These are phyloP conservation scores for Scophthalmus maximus DNA, from an alignment of 2,113 vertebrate species.

Conservation along the genomic window DNA sequence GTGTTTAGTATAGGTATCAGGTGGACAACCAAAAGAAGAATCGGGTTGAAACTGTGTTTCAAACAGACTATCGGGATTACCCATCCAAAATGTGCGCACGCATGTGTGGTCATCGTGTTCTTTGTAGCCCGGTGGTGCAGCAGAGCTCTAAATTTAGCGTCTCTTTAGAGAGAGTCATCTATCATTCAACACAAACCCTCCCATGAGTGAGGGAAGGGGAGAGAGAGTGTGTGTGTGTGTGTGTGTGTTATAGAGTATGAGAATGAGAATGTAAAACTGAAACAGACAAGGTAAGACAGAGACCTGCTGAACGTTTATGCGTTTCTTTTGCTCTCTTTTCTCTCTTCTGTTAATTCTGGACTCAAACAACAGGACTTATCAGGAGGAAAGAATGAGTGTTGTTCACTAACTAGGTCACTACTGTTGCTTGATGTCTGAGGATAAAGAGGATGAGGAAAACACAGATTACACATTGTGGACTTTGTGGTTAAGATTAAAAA, in stretches of 20 bases:
- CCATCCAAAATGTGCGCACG: conserved; percentile 4
- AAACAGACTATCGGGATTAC: conserved; percentile 8
- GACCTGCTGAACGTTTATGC: not conserved
- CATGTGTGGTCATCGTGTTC: conserved; percentile 24
- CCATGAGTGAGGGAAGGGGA: conserved; percentile 43
- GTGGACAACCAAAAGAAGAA: conserved; percentile 6
- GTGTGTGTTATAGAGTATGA: conserved; percentile 34
- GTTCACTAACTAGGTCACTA: not conserved
- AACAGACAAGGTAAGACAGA: not conserved
- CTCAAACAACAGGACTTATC: not conserved
- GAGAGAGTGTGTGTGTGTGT: not conserved
- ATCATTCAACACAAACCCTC: conserved; percentile 72
- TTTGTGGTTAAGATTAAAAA: not conserved
- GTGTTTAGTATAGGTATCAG: conserved; percentile 1
- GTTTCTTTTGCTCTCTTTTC: too few relatives aligned
- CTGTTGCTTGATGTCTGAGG: not conserved
- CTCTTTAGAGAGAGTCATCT: conserved; percentile 74
- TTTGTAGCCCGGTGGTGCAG: conserved; percentile 45
- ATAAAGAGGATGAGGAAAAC: not conserved
- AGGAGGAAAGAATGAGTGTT: not conserved
- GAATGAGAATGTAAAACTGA: not conserved
- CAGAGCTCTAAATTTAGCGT: conserved; percentile 73
- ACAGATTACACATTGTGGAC: not conserved
- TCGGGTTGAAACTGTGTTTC: conserved; percentile 4
- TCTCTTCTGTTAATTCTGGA: too few relatives aligned